A percentile compares a stretch with the other conserved stretches of the same genome.
Conservation (phyloP, 2,113 vertebrate genomes). For the Cephalophus harveyi region DNA sequence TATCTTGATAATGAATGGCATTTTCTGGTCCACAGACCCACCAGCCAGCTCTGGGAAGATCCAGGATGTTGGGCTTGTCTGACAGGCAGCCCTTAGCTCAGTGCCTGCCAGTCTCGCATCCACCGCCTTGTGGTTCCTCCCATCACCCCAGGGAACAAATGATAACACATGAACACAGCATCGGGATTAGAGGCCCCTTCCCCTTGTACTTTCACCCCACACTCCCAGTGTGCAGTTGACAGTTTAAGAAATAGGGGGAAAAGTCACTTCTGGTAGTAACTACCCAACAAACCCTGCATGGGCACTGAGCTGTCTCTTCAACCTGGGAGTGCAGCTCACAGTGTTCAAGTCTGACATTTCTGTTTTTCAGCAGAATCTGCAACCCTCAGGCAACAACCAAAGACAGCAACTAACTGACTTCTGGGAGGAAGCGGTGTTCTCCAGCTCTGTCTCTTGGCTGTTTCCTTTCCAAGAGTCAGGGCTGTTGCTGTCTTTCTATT, state of each 20-base stretch:
- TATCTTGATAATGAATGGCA: background rate
- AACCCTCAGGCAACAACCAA: too few species aligned
- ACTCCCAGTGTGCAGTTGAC: background rate
- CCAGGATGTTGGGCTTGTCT: background rate
- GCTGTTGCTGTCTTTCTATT: too few species aligned
- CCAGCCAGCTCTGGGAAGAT: background rate
- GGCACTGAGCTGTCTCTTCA: background rate
- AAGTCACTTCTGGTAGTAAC: background rate
- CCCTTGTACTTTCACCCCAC: accelerated
- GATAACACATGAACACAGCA: accelerated
- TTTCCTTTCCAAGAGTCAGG: too few species aligned
- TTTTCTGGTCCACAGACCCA: background rate
- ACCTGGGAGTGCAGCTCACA: background rate
- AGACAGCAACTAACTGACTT: too few species aligned
- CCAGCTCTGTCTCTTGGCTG: too few species aligned
- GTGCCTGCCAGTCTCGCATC: background rate
- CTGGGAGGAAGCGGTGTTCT: too few species aligned
- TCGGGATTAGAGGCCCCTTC: background rate
- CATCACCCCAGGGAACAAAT: background rate
- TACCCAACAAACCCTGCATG: background rate
- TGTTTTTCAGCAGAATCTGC: too few species aligned
- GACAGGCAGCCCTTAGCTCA: background rate
- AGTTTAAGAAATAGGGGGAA: background rate
- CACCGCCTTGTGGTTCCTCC: background rate
- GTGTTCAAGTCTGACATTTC: too few species aligned